A percentile compares a stretch with the other conserved stretches of the same genome.
Evolutionary conservation across 1,140 invertebrate species (phyloP).

Genomic region (Gerris buenoi): DNA sequence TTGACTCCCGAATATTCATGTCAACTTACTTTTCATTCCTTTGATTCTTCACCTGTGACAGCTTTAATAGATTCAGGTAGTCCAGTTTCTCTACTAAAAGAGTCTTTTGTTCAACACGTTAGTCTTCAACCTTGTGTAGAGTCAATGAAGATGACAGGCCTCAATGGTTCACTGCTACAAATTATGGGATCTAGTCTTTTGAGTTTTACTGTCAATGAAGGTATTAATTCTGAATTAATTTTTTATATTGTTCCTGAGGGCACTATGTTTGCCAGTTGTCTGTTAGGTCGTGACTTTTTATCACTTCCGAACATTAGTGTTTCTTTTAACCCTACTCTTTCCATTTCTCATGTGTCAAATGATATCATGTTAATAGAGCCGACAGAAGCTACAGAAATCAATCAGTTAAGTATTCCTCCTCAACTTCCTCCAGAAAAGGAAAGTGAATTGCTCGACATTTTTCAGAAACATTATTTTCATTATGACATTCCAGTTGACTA

Average conservation of each 20-base stretch:
- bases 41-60: not conserved
- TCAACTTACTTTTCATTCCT: not conserved
- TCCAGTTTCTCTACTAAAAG: not conserved
- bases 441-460: not conserved
- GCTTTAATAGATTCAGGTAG: not conserved
- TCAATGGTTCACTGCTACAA: not conserved
- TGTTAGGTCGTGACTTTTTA: conserved; percentile 2
- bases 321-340: not conserved
- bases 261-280: not conserved
- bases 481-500: too few relatives aligned
- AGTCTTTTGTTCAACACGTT: not conserved
- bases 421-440: not conserved
- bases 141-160: not conserved
- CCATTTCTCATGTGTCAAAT: not conserved
- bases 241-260: not conserved
- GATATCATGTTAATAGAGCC: not conserved
- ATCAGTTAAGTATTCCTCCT: not conserved
- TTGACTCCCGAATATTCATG: not conserved
- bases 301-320: not conserved
- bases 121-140: not conserved
- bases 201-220: not conserved
- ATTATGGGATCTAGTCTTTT: not conserved
- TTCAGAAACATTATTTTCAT: not conserved
- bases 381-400: not conserved
- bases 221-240: not conserved